Percentiles rank a stretch among this genome's conserved stretches.
These are phyloP conservation scores for Conops quadrifasciatus DNA, from an alignment of 2,888 invertebrate genomes.

Conservation along the genomic window DNA sequence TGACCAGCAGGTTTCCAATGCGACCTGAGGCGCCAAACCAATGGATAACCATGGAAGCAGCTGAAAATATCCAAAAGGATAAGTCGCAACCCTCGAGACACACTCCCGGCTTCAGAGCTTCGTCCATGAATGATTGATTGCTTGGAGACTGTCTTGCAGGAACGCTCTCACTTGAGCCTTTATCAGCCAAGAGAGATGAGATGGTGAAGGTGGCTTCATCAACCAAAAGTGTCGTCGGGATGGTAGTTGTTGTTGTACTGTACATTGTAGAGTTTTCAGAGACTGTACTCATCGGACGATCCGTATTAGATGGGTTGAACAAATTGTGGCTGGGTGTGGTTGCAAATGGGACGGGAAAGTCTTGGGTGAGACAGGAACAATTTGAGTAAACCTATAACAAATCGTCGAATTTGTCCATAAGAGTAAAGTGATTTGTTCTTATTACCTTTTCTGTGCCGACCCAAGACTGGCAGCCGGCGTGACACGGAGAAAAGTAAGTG, in stretches of 20 bases:
- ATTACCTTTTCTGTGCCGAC: constrained; percentile 51
- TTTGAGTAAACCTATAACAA: constrained; percentile 56
- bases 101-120: constrained; percentile 59
- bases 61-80: constrained; percentile 67
- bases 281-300: too few relatives aligned
- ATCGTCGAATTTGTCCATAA: neutral
- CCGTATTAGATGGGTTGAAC: too few relatives aligned
- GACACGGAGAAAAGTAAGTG: constrained; percentile 77
- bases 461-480: constrained; percentile 72
- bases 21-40: constrained; percentile 73
- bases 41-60: constrained; percentile 68
- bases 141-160: constrained; percentile 38
- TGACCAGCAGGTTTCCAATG: constrained; percentile 73
- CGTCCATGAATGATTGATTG: constrained; percentile 31
- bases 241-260: too few relatives aligned
- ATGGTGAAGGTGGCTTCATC: too few relatives aligned
- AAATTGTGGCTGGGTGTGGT: neutral
- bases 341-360: constrained; percentile 3
- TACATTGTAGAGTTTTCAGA: too few relatives aligned
- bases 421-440: neutral
- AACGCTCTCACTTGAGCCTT: constrained; percentile 22
- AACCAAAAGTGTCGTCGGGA: too few relatives aligned
- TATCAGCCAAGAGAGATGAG: neutral
- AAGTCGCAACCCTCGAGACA: constrained; percentile 66
- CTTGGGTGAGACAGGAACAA: constrained; percentile 45